These are phyloP conservation scores for Protaetia brevitarsis DNA, from an alignment of 1,140 invertebrate genomes.

Conservation along the genomic window DNA sequence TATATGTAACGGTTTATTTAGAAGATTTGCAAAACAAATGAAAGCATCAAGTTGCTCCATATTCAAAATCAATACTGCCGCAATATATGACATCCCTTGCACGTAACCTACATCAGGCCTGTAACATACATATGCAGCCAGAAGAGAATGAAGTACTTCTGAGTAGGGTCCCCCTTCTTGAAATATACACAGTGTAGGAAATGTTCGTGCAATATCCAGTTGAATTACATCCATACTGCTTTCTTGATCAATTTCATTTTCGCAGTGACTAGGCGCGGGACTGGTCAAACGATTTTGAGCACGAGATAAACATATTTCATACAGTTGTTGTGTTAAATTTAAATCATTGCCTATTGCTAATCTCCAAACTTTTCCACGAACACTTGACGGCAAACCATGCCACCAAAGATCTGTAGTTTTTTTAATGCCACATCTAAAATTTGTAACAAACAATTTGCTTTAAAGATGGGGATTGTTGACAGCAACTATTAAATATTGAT, in stretches of 20 bases:
- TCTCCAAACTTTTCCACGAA: constrained; percentile 82
- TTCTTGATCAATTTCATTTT: constrained; percentile 52
- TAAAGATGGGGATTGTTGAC: too few relatives aligned
- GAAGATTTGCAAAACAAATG: constrained; percentile 81
- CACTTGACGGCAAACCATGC: constrained; percentile 80
- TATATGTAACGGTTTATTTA: constrained; percentile 71
- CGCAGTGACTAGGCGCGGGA: constrained; percentile 33
- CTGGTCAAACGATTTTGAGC: constrained; percentile 57
- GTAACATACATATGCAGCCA: constrained; percentile 84
- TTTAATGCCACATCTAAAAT: constrained; percentile 61
- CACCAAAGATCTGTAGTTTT: constrained; percentile 83
- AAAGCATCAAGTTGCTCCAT: constrained; percentile 85
- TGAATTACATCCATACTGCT: constrained; percentile 67
- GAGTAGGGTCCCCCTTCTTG: constrained; percentile 86
- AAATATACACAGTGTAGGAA: constrained; percentile 86
- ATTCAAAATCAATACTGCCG: constrained; percentile 82
- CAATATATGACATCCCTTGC: constrained; percentile 91
- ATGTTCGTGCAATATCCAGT: constrained; percentile 84
- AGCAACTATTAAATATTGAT: too few relatives aligned
- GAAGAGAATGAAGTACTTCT: constrained; percentile 71
- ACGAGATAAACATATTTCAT: constrained; percentile 70
- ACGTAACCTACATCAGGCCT: constrained; percentile 86
- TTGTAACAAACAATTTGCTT: not conserved
- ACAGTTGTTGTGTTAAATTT: constrained; percentile 74
- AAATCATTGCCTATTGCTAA: constrained; percentile 83